Base-by-base conservation (phyloP, 2,113 vertebrate species). In the Ammodytes marinus region DNA sequence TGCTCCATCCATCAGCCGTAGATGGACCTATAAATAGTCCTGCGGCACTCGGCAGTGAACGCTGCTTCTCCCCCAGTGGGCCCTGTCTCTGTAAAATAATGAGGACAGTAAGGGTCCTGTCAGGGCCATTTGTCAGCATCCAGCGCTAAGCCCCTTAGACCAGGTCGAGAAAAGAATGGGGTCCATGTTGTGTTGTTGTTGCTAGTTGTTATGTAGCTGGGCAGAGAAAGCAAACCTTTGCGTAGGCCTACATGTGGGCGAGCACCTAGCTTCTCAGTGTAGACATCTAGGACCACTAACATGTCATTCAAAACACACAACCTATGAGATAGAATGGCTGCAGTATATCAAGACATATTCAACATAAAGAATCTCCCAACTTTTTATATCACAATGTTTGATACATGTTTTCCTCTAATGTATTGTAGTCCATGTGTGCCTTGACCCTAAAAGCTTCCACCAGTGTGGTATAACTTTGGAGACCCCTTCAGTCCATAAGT, bases 21-120 rank as follows among this genome's bases (percentile, higher is more conserved):
- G 79, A 89, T 19, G 58, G 77, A 71, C 58, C 93, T 95, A 94
- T 89, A 95, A 94, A 94, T 95, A 95, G 90, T 74, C 69, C 81
- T 83, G 90, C 90, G 15, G 90, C 88, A 90, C 79, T 60, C 90
- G 15, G 90, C 88, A 90, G 80, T 60, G 72, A 83, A 80, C 69
- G 73, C 85, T 84, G 74, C 80, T 60, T 75, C 73, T 63, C 79
- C 82, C 83, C 77, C 77, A 50, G 72, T 49, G 74, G 74, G 71
- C 75, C 82, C 69, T 61, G 72, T 80, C 86, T 88, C 83, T 83
- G 59, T 70, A 80, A 87, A 93, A 90, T 91, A 95, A 93, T 79
- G 76, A 90, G 82, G 84, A 86, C 83, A 84, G 80, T 52, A 63
- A 86, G 68, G 84, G 50, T 60, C 69, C 17, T 50, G 69, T 85